A percentile compares a stretch with the other conserved stretches of the same genome.
Evolutionary conservation across 2,797 vertebrate genomes (phyloP).

Genomic region (Spatula clypeata): DNA sequence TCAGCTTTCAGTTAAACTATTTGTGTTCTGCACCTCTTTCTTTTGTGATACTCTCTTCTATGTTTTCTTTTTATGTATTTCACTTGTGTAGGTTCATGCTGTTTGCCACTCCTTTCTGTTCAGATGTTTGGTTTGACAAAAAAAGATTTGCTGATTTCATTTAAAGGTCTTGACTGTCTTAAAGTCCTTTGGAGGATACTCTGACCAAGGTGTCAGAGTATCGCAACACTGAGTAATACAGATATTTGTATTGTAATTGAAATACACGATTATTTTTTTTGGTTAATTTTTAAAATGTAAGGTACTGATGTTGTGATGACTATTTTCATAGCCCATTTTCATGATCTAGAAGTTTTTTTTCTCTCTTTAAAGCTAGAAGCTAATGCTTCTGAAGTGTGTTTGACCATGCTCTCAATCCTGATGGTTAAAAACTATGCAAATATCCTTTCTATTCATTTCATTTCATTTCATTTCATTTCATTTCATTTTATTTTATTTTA

Average conservation of each 20-base stretch:
- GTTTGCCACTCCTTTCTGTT: neutral
- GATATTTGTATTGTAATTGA: neutral
- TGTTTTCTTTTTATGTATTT: neutral
- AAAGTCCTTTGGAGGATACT: constrained; percentile 5
- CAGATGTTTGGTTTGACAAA: neutral
- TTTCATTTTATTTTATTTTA: neutral
- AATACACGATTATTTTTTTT: neutral
- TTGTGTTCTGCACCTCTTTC: neutral
- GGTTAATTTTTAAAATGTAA: neutral
- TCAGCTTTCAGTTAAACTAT: neutral
- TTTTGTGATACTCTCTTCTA: neutral
- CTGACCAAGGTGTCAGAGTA: constrained; percentile 18
- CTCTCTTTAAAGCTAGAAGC: neutral
- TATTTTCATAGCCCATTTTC: neutral
- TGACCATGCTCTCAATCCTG: no score
- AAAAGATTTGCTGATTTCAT: constrained; percentile 29
- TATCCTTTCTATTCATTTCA: neutral
- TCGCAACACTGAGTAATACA: neutral
- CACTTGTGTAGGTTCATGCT: neutral
- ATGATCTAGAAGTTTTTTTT: neutral
- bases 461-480: neutral
- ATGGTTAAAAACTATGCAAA: neutral
- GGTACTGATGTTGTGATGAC: no score
- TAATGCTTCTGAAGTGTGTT: neutral
- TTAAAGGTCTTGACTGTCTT: constrained; percentile 7